These are phyloP conservation scores for Onychomys arenicola DNA, from an alignment of 2,797 vertebrate species.

Conservation along the genomic window DNA sequence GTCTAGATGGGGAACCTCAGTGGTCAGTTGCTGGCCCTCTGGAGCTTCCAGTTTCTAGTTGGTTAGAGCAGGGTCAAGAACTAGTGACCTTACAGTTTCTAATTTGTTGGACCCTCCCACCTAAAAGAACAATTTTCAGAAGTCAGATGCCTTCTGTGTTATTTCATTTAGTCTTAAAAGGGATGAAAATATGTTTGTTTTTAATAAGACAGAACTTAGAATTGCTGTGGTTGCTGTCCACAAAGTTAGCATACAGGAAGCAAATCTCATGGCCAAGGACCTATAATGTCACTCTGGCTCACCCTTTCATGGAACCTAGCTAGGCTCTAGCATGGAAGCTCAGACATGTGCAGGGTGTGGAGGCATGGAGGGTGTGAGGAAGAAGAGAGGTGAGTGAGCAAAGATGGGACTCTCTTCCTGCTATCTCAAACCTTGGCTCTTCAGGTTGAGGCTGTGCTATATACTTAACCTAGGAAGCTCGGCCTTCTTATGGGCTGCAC, in stretches of 20 bases:
- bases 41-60: not conserved
- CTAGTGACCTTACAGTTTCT: not conserved
- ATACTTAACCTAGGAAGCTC: not conserved
- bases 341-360: not conserved
- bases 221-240: not conserved
- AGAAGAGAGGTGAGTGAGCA: not conserved
- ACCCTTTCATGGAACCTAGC: not conserved
- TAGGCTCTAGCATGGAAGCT: not conserved
- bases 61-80: not conserved
- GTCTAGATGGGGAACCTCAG: not conserved
- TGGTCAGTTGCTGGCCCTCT: not conserved
- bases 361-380: not conserved
- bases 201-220: not conserved
- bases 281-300: not conserved
- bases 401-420: too few relatives aligned
- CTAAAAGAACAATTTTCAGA: not conserved
- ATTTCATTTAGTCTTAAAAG: constrained; percentile 20
- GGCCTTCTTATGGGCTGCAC: not conserved
- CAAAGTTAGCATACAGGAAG: not conserved
- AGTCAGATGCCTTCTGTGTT: not conserved
- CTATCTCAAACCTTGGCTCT: not conserved
- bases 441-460: not conserved
- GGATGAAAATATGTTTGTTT: not conserved
- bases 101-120: not conserved
- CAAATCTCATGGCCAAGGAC: not conserved